Evolutionary conservation across 2,113 vertebrate genomes (phyloP).

Genomic region (Barnardius zonarius): DNA sequence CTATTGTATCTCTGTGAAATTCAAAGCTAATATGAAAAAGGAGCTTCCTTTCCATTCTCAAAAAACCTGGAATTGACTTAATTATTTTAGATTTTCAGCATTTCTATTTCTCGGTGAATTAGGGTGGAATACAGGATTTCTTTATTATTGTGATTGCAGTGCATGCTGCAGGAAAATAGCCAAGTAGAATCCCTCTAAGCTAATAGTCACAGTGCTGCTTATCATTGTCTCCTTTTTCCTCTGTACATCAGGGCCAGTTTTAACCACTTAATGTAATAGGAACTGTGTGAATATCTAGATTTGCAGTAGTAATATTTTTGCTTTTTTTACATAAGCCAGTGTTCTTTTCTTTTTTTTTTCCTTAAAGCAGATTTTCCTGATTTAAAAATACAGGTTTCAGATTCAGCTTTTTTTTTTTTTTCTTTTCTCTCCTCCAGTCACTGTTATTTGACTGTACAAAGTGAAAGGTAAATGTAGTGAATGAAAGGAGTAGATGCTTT

Average conservation of each 20-base stretch:
- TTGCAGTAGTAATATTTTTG: not conserved
- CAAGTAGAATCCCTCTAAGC: conserved; percentile 61
- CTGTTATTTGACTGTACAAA: not conserved
- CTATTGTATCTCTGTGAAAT: conserved; percentile 70
- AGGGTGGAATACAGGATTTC: conserved; percentile 64
- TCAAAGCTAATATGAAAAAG: conserved; percentile 41
- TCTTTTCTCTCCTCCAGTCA: accelerated
- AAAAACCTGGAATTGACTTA: conserved; percentile 45
- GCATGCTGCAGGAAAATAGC: conserved; percentile 65
- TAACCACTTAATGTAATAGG: not conserved
- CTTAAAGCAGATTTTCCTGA: conserved; percentile 12
- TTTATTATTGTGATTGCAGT: conserved; percentile 51
- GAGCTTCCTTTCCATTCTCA: conserved; percentile 60
- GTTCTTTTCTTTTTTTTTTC: conserved; percentile 20
- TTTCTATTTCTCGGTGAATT: conserved; percentile 68
- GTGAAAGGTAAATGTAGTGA: not conserved
- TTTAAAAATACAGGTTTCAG: conserved; percentile 52
- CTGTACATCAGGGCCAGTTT: conserved; percentile 13
- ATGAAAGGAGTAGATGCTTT: not conserved
- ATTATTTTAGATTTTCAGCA: conserved; percentile 55
- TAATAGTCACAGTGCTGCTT: conserved; percentile 42
- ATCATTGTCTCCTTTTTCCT: conserved; percentile 35
- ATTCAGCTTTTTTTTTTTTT: not conserved
- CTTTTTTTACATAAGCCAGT: not conserved
- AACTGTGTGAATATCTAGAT: not conserved